A percentile compares a stretch with the other conserved stretches of the same genome.
Conservation (phyloP, 2,113 vertebrate species). For the Sinocyclocheilus maitianheensis region DNA sequence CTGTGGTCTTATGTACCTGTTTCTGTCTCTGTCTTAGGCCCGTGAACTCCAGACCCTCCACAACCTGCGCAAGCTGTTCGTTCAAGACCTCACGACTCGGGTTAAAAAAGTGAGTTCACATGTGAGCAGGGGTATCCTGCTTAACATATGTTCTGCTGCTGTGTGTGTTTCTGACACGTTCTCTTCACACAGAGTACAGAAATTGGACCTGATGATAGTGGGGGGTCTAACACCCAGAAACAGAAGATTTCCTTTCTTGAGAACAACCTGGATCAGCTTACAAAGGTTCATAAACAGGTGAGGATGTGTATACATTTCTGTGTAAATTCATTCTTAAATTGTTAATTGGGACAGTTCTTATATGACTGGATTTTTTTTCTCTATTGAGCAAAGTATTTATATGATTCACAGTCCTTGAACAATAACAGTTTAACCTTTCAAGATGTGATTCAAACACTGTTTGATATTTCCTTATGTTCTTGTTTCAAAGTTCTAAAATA, state of each 20-base stretch:
- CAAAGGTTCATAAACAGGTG: constrained; percentile 97
- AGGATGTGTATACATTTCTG: constrained; percentile 29
- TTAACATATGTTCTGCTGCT: neutral
- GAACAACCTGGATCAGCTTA: constrained; percentile 97
- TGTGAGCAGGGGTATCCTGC: neutral
- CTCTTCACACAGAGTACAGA: constrained; percentile 83
- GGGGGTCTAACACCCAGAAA: constrained; percentile 91
- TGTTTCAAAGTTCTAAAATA: no score
- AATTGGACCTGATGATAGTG: constrained; percentile 91
- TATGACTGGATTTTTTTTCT: neutral
- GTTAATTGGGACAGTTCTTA: neutral
- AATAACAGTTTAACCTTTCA: neutral
- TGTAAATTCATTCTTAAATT: neutral
- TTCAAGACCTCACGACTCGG: constrained; percentile 94
- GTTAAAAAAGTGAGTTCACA: constrained; percentile 85
- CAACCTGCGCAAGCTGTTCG: constrained; percentile 95
- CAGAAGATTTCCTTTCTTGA: constrained; percentile 99
- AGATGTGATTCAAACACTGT: neutral
- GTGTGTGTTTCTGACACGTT: neutral
- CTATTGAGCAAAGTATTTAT: neutral
- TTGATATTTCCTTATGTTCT: no score
- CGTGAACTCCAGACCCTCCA: constrained; percentile 95
- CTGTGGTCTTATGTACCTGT: neutral
- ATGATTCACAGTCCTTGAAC: neutral
- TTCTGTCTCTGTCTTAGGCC: constrained; percentile 70